Conservation (phyloP, 2,888 invertebrate genomes). For the Drosophila conformis region DNA sequence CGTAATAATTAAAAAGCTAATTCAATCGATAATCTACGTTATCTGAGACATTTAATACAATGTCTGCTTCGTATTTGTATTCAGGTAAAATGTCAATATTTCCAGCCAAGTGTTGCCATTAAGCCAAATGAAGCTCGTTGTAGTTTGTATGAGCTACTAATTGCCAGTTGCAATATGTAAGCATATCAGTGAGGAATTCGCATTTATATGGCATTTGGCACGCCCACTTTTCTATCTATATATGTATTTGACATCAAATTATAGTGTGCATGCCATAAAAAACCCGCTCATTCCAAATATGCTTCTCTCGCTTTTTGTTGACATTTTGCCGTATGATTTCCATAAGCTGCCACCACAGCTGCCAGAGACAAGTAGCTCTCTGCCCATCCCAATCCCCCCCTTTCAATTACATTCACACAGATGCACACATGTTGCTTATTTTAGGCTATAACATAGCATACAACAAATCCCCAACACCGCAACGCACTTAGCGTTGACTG, state of each 20-base stretch:
- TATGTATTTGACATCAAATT: constrained; percentile 53
- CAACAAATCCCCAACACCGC: constrained; percentile 78
- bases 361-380: constrained; percentile 68
- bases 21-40: not conserved
- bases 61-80: not conserved
- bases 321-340: constrained; percentile 78
- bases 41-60: not conserved
- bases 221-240: constrained; percentile 46
- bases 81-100: not conserved
- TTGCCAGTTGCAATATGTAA: constrained; percentile 38
- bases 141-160: constrained; percentile 37
- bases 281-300: constrained; percentile 70
- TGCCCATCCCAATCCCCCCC: not conserved
- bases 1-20: not conserved
- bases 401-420: constrained; percentile 23
- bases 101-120: constrained; percentile 39
- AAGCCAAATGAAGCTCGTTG: constrained; percentile 13
- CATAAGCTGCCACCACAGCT: constrained; percentile 74
- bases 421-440: constrained; percentile 75
- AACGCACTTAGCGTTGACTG: constrained; percentile 70
- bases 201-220: constrained; percentile 54
- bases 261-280: constrained; percentile 53
- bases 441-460: constrained; percentile 63
- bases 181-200: constrained; percentile 38
- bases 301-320: constrained; percentile 61